These are phyloP conservation scores for Progne subis DNA, from an alignment of 2,113 vertebrate genomes.

Conservation along the genomic window DNA sequence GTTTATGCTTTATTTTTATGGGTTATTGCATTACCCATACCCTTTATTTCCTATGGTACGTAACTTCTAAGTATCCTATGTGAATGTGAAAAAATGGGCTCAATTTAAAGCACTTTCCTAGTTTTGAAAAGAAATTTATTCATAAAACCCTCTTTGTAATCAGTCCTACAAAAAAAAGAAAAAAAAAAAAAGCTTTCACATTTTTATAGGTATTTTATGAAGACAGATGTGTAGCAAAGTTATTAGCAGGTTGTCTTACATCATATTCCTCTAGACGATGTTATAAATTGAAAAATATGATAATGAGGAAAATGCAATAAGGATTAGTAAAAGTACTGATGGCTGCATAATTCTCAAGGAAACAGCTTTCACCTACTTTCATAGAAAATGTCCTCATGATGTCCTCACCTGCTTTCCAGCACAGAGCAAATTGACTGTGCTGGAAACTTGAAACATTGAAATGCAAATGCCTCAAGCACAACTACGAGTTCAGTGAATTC, in stretches of 20 bases:
- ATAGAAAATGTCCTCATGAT: neutral
- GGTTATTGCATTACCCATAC: neutral
- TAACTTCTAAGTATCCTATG: neutral
- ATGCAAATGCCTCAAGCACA: conserved; percentile 44
- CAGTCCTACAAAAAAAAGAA: neutral
- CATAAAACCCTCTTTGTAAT: neutral
- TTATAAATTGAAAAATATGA: conserved; percentile 44
- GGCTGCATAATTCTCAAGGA: neutral
- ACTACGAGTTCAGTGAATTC: conserved; percentile 10
- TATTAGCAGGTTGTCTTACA: conserved; percentile 14
- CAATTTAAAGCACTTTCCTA: neutral
- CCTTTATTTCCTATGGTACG: neutral
- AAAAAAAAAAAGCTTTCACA: neutral
- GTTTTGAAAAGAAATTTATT: neutral
- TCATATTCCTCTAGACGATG: neutral
- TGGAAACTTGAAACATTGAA: conserved; percentile 46
- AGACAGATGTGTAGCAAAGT: neutral
- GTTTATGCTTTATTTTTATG: neutral
- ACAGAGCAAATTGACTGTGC: neutral
- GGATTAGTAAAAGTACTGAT: conserved; percentile 19
- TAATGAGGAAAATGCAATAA: conserved; percentile 29
- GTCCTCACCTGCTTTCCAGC: neutral
- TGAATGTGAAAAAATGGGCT: neutral
- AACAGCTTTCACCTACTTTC: conserved; percentile 18
- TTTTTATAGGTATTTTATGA: neutral